Evolutionary conservation across 1,140 invertebrate genomes (phyloP), one percentile per base, ranked within the genome.

Genomic region (Caerostris extrusa): DNA sequence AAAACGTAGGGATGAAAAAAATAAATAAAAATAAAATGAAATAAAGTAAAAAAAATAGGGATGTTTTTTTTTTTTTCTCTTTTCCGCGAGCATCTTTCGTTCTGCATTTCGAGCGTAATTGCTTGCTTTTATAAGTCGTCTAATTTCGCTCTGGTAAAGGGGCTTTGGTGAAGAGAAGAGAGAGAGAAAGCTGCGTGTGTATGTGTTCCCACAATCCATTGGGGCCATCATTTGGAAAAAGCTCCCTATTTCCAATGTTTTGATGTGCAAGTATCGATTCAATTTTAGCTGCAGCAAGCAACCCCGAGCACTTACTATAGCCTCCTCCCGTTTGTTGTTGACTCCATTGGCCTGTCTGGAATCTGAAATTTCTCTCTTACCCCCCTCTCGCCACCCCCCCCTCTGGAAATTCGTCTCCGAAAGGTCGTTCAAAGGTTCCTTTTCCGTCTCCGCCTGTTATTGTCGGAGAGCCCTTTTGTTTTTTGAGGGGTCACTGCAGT

Each of bases 181-280:
- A 85, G 57, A 5, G 50, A 64, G 61, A 14, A 55, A 17, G 57
- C 83, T 85, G 64, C 55, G 58, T 90, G 19, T 81, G 34, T 71
- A 60, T 85, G 57, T 85, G 83, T 60, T 85, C 90, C 90, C 90
- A 82, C 69, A 91, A 91, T 91, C 90, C 71, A 91, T 81, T 69
- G 90, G 90, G 50, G 90, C 77, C 90, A 64, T 89, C 87, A 69
- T 89, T 77, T 77, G 71, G 71, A 77, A 77, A n/a, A 77, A 77
- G 53, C 67, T 90, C 69, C 55, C 89, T 69, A 55, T 85, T 64
- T 83, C 90, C 90, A 85, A 92, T 92, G 90, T 92, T 92, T 92
- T 83, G 90, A 92, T 92, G 90, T 53, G 90, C 90, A 53, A 67
- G 81, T 92, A 92, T 92, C 82, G 90, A 92, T 92, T 92, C 81